These are phyloP conservation scores for Rhinolophus ferrumequinum DNA, from an alignment of 2,113 vertebrate genomes.

Conservation along the genomic window DNA sequence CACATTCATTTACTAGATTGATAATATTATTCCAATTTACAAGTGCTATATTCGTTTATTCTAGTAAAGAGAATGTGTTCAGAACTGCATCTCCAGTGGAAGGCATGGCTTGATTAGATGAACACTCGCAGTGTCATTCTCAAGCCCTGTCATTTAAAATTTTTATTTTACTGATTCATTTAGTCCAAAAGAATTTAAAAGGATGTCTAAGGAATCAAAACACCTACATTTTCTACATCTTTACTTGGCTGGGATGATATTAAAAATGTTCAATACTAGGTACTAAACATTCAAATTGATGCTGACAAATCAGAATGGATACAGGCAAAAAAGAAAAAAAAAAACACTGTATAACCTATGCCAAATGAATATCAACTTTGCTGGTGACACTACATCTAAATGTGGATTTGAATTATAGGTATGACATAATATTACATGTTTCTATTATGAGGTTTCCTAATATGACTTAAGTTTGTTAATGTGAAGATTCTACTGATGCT, in stretches of 20 bases:
- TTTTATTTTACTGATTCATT: not conserved
- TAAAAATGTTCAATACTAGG: not conserved
- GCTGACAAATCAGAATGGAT: not conserved
- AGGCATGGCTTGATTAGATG: not conserved
- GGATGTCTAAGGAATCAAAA: not conserved
- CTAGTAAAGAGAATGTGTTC: not conserved
- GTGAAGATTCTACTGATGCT: rapidly evolving
- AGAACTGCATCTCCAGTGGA: not conserved
- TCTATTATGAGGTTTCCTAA: not conserved
- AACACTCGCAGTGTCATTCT: not conserved
- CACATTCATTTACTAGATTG: not conserved
- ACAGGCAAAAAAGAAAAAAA: not conserved
- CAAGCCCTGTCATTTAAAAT: not conserved
- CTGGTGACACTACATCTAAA: not conserved
- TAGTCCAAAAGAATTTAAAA: not conserved
- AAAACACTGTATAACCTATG: not conserved
- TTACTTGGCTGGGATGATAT: not conserved
- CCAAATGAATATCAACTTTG: not conserved
- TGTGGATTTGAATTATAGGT: not conserved
- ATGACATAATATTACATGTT: not conserved
- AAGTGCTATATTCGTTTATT: not conserved
- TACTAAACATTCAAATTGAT: not conserved
- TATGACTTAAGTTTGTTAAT: not conserved
- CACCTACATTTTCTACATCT: not conserved
- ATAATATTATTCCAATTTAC: not conserved